Base-by-base conservation (phyloP, 1,140 invertebrate genomes). In the Neoseiulus cucumeris region DNA sequence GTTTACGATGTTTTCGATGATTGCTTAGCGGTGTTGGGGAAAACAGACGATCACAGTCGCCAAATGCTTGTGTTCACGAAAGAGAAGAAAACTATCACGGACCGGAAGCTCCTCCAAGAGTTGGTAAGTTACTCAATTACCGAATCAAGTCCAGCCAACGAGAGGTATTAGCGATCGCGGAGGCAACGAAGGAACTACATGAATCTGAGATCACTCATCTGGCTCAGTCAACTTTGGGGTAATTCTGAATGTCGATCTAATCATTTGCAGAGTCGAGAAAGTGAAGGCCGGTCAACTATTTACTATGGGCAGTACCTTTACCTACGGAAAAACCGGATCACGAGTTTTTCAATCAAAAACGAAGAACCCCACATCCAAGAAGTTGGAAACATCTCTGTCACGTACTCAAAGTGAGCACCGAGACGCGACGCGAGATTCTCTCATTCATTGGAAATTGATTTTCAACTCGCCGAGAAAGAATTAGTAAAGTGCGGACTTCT, bases 1-100 rank as follows among this genome's bases (percentile, higher is more conserved):
- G 51, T 59, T 25, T 59, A 59, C 22, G 51, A 59, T 9, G 51
- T 59, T 25, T 59, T 59, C 22, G 51, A 59, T 29, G 51, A 59
- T 29, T n/a, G 17, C 51, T 33, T 17, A 20, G 51, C 51, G 17
- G 51, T 59, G 14, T 20, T 59, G 1, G 51, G 51, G 14, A 59
- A 59, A 25, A 59, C 51, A 17, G 51, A 25, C 14, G 51, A 59
- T 17, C 51, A 59, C 22, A 14, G 25, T 20, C 12, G 25, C 22
- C 25, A 14, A 25, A 59, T 29, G 22, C 51, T 59, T 9, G 51
- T 59, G 14, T 59, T 59, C 51, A 59, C 51, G 33, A 59, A 25
- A 9, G 51, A 14, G 6, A 59, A 59, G 14, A 25, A 59, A 14
- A 33, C 33, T 25, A 17, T 59, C 17, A 33, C 17, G 2, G 51